Percentiles rank a stretch among this genome's conserved stretches.
phyloP scores from a whole-genome alignment of 2,888 invertebrate species.

The Sesamia inferens region DNA sequence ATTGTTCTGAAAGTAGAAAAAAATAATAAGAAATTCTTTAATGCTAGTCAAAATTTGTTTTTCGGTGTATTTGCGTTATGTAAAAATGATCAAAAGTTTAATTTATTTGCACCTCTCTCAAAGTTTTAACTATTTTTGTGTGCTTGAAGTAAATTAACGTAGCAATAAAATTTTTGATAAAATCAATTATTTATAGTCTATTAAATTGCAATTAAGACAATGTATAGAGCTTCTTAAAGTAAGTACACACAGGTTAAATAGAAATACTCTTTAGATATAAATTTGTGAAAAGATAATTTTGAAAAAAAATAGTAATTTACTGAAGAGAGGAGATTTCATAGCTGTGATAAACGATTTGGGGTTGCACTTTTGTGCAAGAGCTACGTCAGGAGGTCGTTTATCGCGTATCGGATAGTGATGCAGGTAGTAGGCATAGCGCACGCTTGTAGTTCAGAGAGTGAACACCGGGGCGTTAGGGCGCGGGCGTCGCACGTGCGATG shows the following conservation, averaged over 20 bases:
- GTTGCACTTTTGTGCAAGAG: conserved; percentile 86
- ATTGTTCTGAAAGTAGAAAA: conserved; percentile 82
- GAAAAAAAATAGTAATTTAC: conserved; percentile 74
- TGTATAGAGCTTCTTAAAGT: conserved; percentile 90
- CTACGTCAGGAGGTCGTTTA: conserved; percentile 71
- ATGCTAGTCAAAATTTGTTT: conserved; percentile 88
- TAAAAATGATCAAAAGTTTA: conserved; percentile 68
- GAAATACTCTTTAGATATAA: conserved; percentile 82
- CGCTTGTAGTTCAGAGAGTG: conserved; percentile 68
- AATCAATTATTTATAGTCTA: conserved; percentile 89
- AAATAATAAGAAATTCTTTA: conserved; percentile 74
- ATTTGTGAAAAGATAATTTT: conserved; percentile 77
- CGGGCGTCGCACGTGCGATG: conserved; percentile 13
- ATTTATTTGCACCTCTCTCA: conserved; percentile 73
- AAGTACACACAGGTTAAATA: conserved; percentile 88
- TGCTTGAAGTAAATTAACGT: conserved; percentile 82
- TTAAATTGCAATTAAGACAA: conserved; percentile 87
- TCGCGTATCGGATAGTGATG: conserved; percentile 66
- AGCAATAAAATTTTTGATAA: conserved; percentile 88
- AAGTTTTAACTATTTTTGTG: conserved; percentile 79
- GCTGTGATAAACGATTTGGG: conserved; percentile 87
- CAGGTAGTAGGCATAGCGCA: conserved; percentile 70
- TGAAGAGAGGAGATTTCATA: conserved; percentile 87
- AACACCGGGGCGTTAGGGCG: conserved; percentile 15
- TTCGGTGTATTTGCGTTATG: conserved; percentile 75